Base-by-base conservation (phyloP, 2,113 vertebrate species). In the Rhodinocichla rosea region DNA sequence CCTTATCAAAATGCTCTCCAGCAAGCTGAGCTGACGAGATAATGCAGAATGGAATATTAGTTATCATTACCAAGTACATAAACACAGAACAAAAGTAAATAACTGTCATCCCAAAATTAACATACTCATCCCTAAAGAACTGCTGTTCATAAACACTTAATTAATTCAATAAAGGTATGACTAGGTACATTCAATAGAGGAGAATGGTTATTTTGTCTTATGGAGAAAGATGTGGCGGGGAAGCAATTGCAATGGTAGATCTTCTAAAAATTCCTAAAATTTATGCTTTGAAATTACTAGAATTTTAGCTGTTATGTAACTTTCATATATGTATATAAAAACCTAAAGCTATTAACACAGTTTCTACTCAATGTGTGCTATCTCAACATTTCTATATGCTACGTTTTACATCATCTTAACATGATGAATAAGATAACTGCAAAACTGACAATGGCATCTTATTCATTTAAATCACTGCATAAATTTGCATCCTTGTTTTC, bases 11-110 rank as follows among this genome's bases (percentile, higher is more conserved):
- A 95, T 75, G 60, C 62, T 95, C n/a, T 85, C 45, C 83, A 77
- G 79, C 82, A 94, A 95, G 96, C 94, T 96, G 96, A 94, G 53
- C 87, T 94, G 90, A 90, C 53, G 23, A 97, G 97, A 97, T 96
- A 97, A 92, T 79, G 65, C 53, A 77, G 73, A 94, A 95, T 84
- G 45, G 79, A 93, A 76, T 94, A 94, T 94, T 93, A 96, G 87
- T 89, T 92, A 89, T 94, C 79, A 86, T 3, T 2, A 13, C 35
- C 73, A 94, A 91, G 67, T 94, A 83, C 71, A 94, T 81, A 94
- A 95, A 86, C 75, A 92, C 18, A 87, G 56, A 89, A 95, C 69
- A 92, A 95, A 95, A 95, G 88, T 89, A 91, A 95, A 94, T 95
- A 96, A 86, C 76, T 87, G 90, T 87, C 87, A 95, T 87, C 14